Evolutionary conservation across 2,888 invertebrate genomes (phyloP).

Genomic region (Myopa testacea): DNA sequence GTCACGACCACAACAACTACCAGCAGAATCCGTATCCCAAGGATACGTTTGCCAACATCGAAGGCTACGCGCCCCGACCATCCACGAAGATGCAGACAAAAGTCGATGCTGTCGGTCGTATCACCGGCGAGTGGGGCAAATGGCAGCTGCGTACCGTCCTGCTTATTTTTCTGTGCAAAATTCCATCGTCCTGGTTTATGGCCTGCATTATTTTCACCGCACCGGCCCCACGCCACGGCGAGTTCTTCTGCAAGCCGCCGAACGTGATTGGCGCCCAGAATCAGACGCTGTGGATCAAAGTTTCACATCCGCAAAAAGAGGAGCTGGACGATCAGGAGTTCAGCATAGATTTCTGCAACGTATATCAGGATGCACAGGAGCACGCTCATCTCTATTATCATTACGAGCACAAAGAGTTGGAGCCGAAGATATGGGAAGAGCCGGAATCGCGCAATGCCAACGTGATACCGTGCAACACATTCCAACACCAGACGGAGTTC

Average conservation of each 20-base stretch:
- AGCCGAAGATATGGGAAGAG: constrained; percentile 63
- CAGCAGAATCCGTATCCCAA: constrained; percentile 59
- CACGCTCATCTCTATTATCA: constrained; percentile 66
- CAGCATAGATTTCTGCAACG: constrained; percentile 67
- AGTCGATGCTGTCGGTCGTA: constrained; percentile 67
- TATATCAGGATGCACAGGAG: constrained; percentile 66
- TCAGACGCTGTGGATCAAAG: constrained; percentile 67
- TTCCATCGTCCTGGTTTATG: constrained; percentile 71
- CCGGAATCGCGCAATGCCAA: constrained; percentile 60
- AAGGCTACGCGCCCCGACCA: constrained; percentile 57
- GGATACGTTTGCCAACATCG: constrained; percentile 60
- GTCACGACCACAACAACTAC: constrained; percentile 14
- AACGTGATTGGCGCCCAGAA: constrained; percentile 58
- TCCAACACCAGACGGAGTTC: constrained; percentile 64
- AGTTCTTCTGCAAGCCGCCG: constrained; percentile 69
- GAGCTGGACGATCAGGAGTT: constrained; percentile 66
- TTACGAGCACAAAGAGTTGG: constrained; percentile 58
- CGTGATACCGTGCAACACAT: constrained; percentile 66
- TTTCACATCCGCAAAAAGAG: constrained; percentile 67
- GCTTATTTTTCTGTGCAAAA: constrained; percentile 68
- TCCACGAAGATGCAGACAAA: constrained; percentile 63
- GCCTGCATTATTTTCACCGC: constrained; percentile 70
- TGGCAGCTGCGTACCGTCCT: constrained; percentile 69
- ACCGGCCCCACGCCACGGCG: constrained; percentile 67
- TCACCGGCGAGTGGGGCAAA: constrained; percentile 68